Evolutionary conservation across 2,888 invertebrate species (phyloP).

Genomic region (Agonum fuliginosum): DNA sequence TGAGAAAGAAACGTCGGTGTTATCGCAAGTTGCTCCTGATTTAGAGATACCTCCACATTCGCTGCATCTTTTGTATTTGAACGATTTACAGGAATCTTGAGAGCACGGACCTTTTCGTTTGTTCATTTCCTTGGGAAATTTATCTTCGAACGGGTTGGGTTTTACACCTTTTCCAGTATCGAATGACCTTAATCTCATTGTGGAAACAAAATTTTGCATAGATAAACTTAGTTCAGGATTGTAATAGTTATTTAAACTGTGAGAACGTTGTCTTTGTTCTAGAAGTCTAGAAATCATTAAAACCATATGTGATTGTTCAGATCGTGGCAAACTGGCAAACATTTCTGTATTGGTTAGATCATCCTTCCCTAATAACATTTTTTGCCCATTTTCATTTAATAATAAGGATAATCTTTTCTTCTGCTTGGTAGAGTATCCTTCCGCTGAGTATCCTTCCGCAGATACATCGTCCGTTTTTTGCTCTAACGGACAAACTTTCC

Average conservation of each 20-base stretch:
- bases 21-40: conserved; percentile 61
- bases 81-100: conserved; percentile 3
- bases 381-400: conserved; percentile 6
- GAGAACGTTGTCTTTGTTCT: not conserved
- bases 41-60: conserved; percentile 51
- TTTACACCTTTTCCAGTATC: too few relatives aligned
- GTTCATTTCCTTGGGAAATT: not conserved
- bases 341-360: not conserved
- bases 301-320: not conserved
- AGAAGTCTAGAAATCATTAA: not conserved
- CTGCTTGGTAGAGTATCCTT: not conserved
- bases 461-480: conserved; percentile 13
- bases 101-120: conserved; percentile 17
- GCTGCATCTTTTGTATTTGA: conserved; percentile 30
- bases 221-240: not conserved
- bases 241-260: conserved; percentile 18
- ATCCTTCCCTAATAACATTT: conserved; percentile 10
- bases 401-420: conserved; percentile 17
- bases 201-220: not conserved
- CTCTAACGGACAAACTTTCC: conserved; percentile 18
- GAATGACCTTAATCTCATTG: too few relatives aligned
- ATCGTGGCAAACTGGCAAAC: not conserved
- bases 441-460: not conserved
- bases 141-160: too few relatives aligned
- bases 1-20: conserved; percentile 63